These are phyloP conservation scores for Peromyscus maniculatus DNA, from an alignment of 2,113 vertebrate species.

Conservation along the genomic window DNA sequence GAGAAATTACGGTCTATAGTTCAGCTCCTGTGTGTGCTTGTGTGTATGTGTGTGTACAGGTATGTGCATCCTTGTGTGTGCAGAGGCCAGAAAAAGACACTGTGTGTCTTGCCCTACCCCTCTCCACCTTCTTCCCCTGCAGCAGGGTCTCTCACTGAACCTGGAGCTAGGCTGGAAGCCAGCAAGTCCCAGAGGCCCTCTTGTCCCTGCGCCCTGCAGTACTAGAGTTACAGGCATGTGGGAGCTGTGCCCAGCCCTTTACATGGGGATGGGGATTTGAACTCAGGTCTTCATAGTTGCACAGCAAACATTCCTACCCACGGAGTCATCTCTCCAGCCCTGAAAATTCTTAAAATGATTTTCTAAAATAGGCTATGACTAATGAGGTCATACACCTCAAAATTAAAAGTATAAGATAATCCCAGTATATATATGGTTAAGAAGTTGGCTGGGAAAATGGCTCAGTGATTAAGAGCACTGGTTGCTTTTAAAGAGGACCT, in stretches of 20 bases:
- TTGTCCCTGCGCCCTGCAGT: background rate
- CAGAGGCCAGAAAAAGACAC: background rate
- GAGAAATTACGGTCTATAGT: conserved; percentile 4
- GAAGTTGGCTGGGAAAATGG: background rate
- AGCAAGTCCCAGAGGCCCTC: background rate
- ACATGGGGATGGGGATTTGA: background rate
- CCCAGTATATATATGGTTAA: background rate
- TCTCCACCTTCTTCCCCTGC: background rate
- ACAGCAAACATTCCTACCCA: background rate
- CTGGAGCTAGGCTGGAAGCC: background rate
- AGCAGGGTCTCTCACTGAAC: background rate
- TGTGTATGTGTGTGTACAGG: too few species aligned
- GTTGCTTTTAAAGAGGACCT: background rate
- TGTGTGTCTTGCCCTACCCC: background rate
- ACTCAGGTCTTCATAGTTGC: background rate
- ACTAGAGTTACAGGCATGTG: background rate
- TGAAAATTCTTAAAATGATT: conserved; percentile 44
- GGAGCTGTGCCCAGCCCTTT: background rate
- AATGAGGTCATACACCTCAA: background rate
- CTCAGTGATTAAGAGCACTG: background rate
- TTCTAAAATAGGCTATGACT: background rate
- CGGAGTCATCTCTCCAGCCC: background rate
- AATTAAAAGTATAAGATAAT: background rate
- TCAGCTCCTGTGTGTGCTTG: background rate
- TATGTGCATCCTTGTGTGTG: background rate